These are phyloP conservation scores for Tautogolabrus adspersus DNA, from an alignment of 2,113 vertebrate genomes.

Conservation along the genomic window DNA sequence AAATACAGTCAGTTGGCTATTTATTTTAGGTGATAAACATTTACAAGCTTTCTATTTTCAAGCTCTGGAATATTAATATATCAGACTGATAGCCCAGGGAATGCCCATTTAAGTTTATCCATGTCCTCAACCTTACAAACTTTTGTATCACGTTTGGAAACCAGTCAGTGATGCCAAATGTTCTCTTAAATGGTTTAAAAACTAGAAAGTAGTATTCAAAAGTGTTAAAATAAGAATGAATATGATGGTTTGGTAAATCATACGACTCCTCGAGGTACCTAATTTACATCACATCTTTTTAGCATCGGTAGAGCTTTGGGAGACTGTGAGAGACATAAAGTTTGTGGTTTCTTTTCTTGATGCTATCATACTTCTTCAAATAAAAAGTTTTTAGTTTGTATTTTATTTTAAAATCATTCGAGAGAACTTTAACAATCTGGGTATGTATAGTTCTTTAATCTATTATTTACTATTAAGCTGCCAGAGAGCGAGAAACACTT, in stretches of 20 bases:
- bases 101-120: slow-evolving; percentile 2
- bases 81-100: not conserved
- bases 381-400: no score
- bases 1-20: slow-evolving; percentile 11
- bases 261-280: not conserved
- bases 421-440: not conserved
- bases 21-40: slow-evolving; percentile 26
- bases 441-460: not conserved
- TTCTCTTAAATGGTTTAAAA: no score
- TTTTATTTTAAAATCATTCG: not conserved
- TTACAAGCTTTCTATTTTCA: slow-evolving; percentile 17
- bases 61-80: not conserved
- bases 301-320: not conserved
- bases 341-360: no score
- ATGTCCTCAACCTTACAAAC: not conserved
- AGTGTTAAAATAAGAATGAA: no score
- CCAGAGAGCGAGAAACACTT: not conserved
- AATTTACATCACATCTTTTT: not conserved
- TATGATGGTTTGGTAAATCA: no score
- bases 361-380: no score
- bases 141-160: not conserved
- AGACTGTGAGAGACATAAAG: no score
- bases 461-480: no score
- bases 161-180: no score
- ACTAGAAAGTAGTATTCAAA: no score